Percentiles rank a stretch among this genome's conserved stretches.
Evolutionary conservation across 1,140 invertebrate genomes (phyloP).

Genomic region (Triops cancriformis): DNA sequence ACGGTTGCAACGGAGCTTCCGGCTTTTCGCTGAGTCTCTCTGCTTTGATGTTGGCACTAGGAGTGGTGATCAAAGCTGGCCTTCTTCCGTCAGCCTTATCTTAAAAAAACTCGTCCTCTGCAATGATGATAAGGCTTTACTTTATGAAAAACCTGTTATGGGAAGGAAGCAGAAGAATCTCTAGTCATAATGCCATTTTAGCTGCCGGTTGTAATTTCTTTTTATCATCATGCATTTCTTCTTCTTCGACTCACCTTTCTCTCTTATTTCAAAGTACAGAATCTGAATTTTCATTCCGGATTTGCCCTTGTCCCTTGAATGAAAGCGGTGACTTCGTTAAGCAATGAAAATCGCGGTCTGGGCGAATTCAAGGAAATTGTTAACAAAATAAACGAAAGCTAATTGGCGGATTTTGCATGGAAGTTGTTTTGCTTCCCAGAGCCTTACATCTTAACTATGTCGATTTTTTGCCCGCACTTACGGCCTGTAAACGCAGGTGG

Average conservation of each 20-base stretch:
- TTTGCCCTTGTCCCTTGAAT: not conserved
- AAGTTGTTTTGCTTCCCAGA: not conserved
- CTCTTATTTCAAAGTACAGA: not conserved
- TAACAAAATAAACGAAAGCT: not conserved
- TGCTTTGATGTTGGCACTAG: constrained; percentile 1
- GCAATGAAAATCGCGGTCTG: not conserved
- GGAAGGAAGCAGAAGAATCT: not conserved
- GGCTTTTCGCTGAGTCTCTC: constrained; percentile 22
- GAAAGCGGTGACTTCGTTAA: not conserved
- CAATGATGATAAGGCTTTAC: not conserved
- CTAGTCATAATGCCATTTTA: not conserved
- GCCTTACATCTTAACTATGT: not conserved
- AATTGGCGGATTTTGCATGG: not conserved
- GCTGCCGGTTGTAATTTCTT: not conserved
- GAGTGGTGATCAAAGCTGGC: not conserved
- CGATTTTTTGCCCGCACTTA: not conserved
- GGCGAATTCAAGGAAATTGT: not conserved
- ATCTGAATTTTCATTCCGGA: not conserved
- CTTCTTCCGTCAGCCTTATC: constrained; percentile 1
- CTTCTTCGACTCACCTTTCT: not conserved
- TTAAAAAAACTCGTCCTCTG: not conserved
- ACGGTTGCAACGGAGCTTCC: constrained; percentile 31
- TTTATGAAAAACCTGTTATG: not conserved
- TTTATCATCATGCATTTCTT: constrained; percentile 11
- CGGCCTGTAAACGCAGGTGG: not conserved